Conservation (phyloP, 30 jellyfish, hydroid and myxozoan genomes). For the Aurelia sp. region DNA sequence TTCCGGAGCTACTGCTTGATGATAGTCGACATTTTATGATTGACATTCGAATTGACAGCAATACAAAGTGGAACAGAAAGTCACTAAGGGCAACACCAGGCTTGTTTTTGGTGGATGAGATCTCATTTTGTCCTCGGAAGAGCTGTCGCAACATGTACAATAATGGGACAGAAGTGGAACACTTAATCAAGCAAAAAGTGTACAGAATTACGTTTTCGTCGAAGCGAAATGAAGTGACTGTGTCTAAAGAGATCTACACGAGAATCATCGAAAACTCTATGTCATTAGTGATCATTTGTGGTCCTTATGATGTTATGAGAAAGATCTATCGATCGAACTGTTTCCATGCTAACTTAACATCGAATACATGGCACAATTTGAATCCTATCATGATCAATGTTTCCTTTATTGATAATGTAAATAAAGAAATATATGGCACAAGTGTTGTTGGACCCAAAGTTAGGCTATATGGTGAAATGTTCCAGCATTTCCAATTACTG, state of each 20-base stretch:
- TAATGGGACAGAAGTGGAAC: neutral
- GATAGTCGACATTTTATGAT: constrained; percentile 2
- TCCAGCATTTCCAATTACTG: constrained; percentile 18
- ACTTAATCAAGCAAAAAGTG: constrained; percentile 3
- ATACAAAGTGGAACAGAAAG: constrained; percentile 4
- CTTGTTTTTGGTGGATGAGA: constrained; percentile 27
- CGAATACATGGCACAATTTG: constrained; percentile 29
- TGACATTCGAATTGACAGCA: constrained; percentile 14
- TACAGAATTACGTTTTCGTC: neutral
- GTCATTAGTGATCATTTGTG: constrained; percentile 31
- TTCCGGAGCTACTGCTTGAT: constrained; percentile 22
- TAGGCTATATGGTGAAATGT: constrained; percentile 34
- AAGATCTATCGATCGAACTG: neutral
- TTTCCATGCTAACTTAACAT: constrained; percentile 19
- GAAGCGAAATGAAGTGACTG: neutral
- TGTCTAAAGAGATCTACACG: neutral
- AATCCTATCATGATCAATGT: neutral
- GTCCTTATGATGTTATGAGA: neutral
- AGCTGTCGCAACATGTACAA: constrained; percentile 4
- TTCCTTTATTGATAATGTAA: constrained; percentile 9
- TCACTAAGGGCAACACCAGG: constrained; percentile 3
- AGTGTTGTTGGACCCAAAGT: neutral
- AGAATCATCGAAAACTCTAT: constrained; percentile 2
- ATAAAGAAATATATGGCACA: constrained; percentile 19
- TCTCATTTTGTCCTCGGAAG: constrained; percentile 37